These are phyloP conservation scores for Lepidostoma basale DNA, from an alignment of 1,140 invertebrate genomes.

Conservation along the genomic window DNA sequence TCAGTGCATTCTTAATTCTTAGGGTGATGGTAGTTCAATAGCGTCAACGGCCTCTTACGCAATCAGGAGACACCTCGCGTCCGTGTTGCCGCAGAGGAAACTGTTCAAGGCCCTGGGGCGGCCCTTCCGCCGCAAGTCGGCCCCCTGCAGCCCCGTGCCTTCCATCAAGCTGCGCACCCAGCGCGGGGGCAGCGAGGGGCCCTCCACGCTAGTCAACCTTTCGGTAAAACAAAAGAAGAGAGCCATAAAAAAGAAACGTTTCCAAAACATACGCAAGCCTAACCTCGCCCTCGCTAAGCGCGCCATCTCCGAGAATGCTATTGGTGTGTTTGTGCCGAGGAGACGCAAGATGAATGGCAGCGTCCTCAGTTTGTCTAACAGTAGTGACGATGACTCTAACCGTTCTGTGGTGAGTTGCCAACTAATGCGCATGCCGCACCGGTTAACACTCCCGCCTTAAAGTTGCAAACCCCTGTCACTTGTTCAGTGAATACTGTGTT, in stretches of 20 bases:
- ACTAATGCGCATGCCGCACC: constrained; percentile 24
- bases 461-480: too few relatives aligned
- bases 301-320: constrained; percentile 12
- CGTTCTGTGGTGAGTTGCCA: constrained; percentile 44
- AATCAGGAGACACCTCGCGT: constrained; percentile 57
- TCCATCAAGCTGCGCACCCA: constrained; percentile 55
- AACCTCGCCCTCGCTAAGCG: constrained; percentile 23
- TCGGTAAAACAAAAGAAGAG: constrained; percentile 51
- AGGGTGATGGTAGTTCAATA: constrained; percentile 44
- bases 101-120: constrained; percentile 66
- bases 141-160: constrained; percentile 66
- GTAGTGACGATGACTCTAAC: constrained; percentile 37
- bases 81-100: constrained; percentile 57
- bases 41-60: constrained; percentile 54
- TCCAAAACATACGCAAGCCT: constrained; percentile 9
- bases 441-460: constrained; percentile 10
- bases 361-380: constrained; percentile 34
- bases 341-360: constrained; percentile 30
- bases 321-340: constrained; percentile 35
- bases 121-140: constrained; percentile 70
- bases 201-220: constrained; percentile 40
- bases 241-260: constrained; percentile 50
- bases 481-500: too few relatives aligned
- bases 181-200: constrained; percentile 61
- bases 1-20: constrained; percentile 27